phyloP scores from a whole-genome alignment of 2,888 invertebrate species.

The Platypus cylindrus region DNA sequence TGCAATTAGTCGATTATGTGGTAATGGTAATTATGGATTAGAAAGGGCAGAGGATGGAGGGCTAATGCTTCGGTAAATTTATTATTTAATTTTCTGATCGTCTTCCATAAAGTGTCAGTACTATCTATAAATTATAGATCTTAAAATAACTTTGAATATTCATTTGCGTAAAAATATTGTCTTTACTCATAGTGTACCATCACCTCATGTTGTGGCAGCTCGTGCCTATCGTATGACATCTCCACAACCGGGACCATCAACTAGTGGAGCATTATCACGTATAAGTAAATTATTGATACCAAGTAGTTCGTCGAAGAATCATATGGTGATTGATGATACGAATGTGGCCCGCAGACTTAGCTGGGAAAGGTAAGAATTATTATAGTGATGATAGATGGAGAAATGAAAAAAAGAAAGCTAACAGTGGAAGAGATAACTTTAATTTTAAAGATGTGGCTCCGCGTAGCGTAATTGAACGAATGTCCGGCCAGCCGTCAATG shows the following conservation, averaged over 20 bases:
- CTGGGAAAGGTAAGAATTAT: slow-evolving; percentile 45
- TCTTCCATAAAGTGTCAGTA: background rate
- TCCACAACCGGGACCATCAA: slow-evolving; percentile 22
- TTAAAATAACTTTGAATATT: background rate
- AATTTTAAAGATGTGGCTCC: too few species aligned
- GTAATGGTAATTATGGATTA: slow-evolving; percentile 33
- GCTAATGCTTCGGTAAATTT: slow-evolving; percentile 45
- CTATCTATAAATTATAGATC: background rate
- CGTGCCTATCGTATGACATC: slow-evolving; percentile 40
- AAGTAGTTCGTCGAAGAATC: slow-evolving; percentile 36
- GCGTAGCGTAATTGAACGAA: too few species aligned
- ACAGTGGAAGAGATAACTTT: too few species aligned
- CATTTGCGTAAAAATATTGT: background rate
- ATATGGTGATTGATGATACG: slow-evolving; percentile 35
- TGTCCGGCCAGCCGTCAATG: too few species aligned
- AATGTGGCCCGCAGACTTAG: slow-evolving; percentile 44
- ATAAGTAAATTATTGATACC: slow-evolving; percentile 45
- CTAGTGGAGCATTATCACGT: slow-evolving; percentile 36
- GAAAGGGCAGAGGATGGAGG: slow-evolving; percentile 46
- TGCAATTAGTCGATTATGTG: slow-evolving; percentile 32
- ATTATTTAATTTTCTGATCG: background rate
- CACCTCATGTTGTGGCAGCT: slow-evolving; percentile 44
- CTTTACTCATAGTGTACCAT: slow-evolving; percentile 37
- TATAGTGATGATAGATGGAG: background rate
- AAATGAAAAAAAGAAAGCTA: background rate